phyloP scores from a whole-genome alignment of 2,888 invertebrate genomes.

The Isoperla grammatica region DNA sequence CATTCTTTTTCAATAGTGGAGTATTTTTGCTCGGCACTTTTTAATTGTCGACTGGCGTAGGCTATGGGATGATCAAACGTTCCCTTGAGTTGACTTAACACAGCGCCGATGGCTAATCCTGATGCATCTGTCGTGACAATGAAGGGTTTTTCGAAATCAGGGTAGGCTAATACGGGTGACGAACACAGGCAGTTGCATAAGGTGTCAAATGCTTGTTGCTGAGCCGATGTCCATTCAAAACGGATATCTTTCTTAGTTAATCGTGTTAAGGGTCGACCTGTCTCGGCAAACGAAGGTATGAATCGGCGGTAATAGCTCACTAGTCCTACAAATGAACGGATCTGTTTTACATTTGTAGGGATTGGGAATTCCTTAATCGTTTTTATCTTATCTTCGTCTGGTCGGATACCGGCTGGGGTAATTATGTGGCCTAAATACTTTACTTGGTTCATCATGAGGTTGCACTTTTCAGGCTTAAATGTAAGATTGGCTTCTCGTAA shows the following conservation, averaged over 20 bases:
- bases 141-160: constrained; percentile 25
- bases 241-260: neutral
- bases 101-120: constrained; percentile 21
- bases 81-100: constrained; percentile 19
- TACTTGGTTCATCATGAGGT: neutral
- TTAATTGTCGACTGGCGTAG: constrained; percentile 27
- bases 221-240: neutral
- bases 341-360: neutral
- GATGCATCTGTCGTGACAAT: constrained; percentile 29
- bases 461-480: neutral
- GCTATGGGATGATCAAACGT: constrained; percentile 26
- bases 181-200: neutral
- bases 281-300: neutral
- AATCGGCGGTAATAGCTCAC: neutral
- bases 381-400: neutral
- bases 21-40: constrained; percentile 19
- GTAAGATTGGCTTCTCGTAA: neutral
- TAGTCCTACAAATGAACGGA: neutral
- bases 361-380: neutral
- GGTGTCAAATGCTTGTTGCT: neutral
- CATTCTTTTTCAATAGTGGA: constrained; percentile 26
- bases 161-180: constrained; percentile 12
- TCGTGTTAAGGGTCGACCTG: neutral
- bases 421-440: neutral
- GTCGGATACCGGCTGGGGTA: neutral